Conservation (phyloP, 2,113 vertebrate genomes). For the Stegastes partitus region DNA sequence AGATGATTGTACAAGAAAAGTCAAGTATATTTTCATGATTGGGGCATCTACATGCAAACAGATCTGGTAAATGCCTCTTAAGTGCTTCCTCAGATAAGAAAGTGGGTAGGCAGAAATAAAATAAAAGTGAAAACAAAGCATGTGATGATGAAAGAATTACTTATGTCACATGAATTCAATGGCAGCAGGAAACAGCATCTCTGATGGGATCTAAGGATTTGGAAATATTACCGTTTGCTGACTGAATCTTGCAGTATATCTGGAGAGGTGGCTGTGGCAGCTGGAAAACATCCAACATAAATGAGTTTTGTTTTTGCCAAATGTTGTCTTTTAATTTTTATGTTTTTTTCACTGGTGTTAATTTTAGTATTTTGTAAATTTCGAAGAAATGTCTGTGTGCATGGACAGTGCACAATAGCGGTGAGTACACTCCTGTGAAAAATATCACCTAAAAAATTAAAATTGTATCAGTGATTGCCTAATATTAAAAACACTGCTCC, state of each 20-base stretch:
- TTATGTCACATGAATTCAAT: conserved; percentile 33
- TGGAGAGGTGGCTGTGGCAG: conserved; percentile 22
- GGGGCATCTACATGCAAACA: neutral
- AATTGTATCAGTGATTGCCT: no score
- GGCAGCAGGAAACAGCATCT: conserved; percentile 1
- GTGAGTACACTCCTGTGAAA: no score
- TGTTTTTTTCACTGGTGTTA: conserved; percentile 5
- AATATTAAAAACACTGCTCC: no score
- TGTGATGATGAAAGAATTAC: conserved; percentile 19
- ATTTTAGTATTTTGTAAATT: conserved; percentile 28
- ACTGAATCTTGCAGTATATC: conserved; percentile 13
- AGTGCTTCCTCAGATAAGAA: conserved; percentile 17
- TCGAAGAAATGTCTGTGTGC: conserved; percentile 17
- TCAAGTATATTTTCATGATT: neutral
- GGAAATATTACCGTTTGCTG: conserved; percentile 15
- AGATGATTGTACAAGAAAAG: conserved; percentile 19
- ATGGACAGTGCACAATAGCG: neutral
- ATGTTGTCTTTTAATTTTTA: conserved; percentile 7
- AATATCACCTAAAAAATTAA: no score
- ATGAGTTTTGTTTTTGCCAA: neutral
- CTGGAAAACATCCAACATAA: conserved; percentile 8
- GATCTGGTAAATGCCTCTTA: conserved; percentile 21
- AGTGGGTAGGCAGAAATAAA: neutral
- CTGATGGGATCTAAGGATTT: conserved; percentile 16
- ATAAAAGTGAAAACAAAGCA: conserved; percentile 19